phyloP scores from a whole-genome alignment of 2,888 invertebrate genomes.

The Melinopterus prodromus region DNA sequence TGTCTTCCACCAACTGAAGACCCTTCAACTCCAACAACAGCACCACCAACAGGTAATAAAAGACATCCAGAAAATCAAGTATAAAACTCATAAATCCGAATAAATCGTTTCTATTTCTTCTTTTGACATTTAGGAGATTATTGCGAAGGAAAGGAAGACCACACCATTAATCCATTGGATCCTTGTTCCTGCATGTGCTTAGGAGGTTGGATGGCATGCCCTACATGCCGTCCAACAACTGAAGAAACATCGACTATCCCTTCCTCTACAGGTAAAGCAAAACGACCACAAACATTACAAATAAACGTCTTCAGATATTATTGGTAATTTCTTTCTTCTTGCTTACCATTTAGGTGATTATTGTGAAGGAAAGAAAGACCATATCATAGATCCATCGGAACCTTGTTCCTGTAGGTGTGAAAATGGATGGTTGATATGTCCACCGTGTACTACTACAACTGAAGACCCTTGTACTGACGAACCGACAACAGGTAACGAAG shows the following conservation, averaged over 20 bases:
- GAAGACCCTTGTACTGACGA: neutral
- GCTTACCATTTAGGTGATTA: neutral
- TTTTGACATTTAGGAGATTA: neutral
- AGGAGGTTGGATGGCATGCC: constrained; percentile 7
- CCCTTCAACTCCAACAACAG: neutral
- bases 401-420: neutral
- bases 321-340: neutral
- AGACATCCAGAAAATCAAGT: neutral
- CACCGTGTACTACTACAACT: neutral
- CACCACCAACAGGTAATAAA: neutral
- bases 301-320: no score
- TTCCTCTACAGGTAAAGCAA: neutral
- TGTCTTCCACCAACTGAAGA: neutral
- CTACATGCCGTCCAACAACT: neutral
- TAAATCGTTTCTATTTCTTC: neutral
- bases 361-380: constrained; percentile 5
- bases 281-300: no score
- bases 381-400: neutral
- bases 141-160: constrained; percentile 20
- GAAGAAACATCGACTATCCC: neutral
- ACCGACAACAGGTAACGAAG: neutral
- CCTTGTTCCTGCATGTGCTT: constrained; percentile 12
- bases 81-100: neutral
- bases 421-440: neutral
- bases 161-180: neutral